A percentile compares a stretch with the other conserved stretches of the same genome.
phyloP scores from a whole-genome alignment of 1,140 invertebrate genomes.

The Pseudobourletiella spinata region DNA sequence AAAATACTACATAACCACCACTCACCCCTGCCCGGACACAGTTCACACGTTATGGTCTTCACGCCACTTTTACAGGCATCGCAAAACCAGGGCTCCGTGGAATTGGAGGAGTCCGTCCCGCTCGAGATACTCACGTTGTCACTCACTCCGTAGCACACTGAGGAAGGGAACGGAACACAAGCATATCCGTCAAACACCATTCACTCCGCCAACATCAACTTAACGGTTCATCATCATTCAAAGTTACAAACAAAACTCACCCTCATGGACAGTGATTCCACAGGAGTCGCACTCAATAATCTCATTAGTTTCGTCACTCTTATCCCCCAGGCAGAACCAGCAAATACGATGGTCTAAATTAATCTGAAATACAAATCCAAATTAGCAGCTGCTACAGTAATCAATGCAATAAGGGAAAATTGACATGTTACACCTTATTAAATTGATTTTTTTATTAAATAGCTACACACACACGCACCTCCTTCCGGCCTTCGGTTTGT shows the following conservation, averaged over 20 bases:
- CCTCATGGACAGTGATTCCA: constrained; percentile 91
- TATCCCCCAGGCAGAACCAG: constrained; percentile 83
- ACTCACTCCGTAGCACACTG: constrained; percentile 89
- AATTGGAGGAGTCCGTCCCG: constrained; percentile 72
- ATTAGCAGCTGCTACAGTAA: too few relatives aligned
- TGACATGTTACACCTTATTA: too few relatives aligned
- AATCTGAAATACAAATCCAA: too few relatives aligned
- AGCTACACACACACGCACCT: constrained; percentile 5
- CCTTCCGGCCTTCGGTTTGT: constrained; percentile 17
- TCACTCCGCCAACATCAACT: too few relatives aligned
- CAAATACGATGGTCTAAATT: constrained; percentile 58
- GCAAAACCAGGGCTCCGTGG: constrained; percentile 96
- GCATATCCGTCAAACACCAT: too few relatives aligned
- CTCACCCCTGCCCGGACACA: constrained; percentile 69
- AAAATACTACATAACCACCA: too few relatives aligned
- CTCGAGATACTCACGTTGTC: constrained; percentile 83
- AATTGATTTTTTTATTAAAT: too few relatives aligned
- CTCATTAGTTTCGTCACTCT: constrained; percentile 87
- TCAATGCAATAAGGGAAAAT: too few relatives aligned
- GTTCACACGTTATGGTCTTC: constrained; percentile 71
- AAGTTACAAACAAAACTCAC: constrained; percentile 41
- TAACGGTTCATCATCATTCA: too few relatives aligned
- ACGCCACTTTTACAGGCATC: constrained; percentile 92
- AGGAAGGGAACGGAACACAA: too few relatives aligned
- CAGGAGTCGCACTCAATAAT: constrained; percentile 95